These are phyloP conservation scores for Brachyptera putata DNA, from an alignment of 2,888 invertebrate species.

Conservation along the genomic window DNA sequence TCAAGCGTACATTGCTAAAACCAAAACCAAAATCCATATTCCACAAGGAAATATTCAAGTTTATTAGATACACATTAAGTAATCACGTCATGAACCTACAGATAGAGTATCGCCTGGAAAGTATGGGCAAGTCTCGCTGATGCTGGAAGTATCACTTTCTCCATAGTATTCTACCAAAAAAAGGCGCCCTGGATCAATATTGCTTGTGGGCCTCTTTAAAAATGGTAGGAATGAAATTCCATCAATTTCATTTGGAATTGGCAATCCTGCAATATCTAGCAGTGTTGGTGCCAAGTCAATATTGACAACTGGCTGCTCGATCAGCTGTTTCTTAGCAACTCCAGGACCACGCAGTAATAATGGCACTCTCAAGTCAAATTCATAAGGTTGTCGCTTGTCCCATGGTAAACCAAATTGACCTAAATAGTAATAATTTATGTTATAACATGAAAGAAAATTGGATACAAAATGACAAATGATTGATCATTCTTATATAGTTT, in stretches of 20 bases:
- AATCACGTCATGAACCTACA: constrained; percentile 49
- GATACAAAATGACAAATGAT: no score
- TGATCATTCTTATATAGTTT: no score
- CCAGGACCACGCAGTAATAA: constrained; percentile 74
- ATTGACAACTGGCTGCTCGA: constrained; percentile 59
- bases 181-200: constrained; percentile 47
- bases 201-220: constrained; percentile 32
- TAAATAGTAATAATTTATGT: no score
- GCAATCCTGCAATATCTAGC: constrained; percentile 61
- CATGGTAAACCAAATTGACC: constrained; percentile 84
- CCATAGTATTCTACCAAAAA: constrained; percentile 81
- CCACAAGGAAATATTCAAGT: neutral
- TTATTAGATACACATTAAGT: neutral
- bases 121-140: constrained; percentile 66
- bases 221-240: constrained; percentile 53
- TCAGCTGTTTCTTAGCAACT: constrained; percentile 48
- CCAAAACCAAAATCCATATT: neutral
- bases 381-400: constrained; percentile 89
- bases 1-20: constrained; percentile 55
- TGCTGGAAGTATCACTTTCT: constrained; percentile 57
- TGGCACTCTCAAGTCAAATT: constrained; percentile 82
- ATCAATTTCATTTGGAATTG: constrained; percentile 55
- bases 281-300: constrained; percentile 86
- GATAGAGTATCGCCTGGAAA: constrained; percentile 54
- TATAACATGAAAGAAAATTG: no score